Conservation (phyloP, 1,140 invertebrate species). For the Protaetia brevitarsis region DNA sequence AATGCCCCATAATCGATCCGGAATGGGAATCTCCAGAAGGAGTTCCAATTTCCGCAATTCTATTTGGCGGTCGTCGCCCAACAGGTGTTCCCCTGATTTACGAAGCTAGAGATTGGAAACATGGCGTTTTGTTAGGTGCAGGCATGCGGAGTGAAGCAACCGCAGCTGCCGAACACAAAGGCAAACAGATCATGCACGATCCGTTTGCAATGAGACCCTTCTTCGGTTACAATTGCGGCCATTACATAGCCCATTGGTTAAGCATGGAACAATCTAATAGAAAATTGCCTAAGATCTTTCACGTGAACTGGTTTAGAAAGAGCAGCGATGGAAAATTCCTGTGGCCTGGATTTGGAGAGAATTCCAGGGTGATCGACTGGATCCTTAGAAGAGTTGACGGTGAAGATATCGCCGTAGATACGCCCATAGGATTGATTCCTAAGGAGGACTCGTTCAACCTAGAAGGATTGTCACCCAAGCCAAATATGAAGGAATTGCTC, state of each 20-base stretch:
- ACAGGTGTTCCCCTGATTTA: slow-evolving; percentile 91
- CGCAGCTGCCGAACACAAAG: slow-evolving; percentile 95
- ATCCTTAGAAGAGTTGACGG: slow-evolving; percentile 79
- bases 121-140: slow-evolving; percentile 95
- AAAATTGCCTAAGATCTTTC: slow-evolving; percentile 89
- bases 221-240: slow-evolving; percentile 98
- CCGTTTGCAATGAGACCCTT: slow-evolving; percentile 99
- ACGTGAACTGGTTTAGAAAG: slow-evolving; percentile 99
- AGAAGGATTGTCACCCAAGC: slow-evolving; percentile 62
- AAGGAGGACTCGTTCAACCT: slow-evolving; percentile 65
- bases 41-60: slow-evolving; percentile 94
- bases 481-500: slow-evolving; percentile 82
- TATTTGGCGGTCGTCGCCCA: slow-evolving; percentile 94
- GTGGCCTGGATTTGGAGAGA: slow-evolving; percentile 98
- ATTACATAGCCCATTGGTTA: slow-evolving; percentile 95
- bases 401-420: slow-evolving; percentile 64
- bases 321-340: slow-evolving; percentile 78
- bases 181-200: slow-evolving; percentile 95
- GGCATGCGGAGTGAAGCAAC: slow-evolving; percentile 95
- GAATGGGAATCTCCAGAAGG: slow-evolving; percentile 81
- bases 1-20: slow-evolving; percentile 94
- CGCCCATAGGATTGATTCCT: slow-evolving; percentile 77
- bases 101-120: slow-evolving; percentile 89
- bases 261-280: slow-evolving; percentile 67
- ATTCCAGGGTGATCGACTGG: slow-evolving; percentile 93